phyloP scores from a whole-genome alignment of 2,888 invertebrate species.

The Sinotaia quadrata region DNA sequence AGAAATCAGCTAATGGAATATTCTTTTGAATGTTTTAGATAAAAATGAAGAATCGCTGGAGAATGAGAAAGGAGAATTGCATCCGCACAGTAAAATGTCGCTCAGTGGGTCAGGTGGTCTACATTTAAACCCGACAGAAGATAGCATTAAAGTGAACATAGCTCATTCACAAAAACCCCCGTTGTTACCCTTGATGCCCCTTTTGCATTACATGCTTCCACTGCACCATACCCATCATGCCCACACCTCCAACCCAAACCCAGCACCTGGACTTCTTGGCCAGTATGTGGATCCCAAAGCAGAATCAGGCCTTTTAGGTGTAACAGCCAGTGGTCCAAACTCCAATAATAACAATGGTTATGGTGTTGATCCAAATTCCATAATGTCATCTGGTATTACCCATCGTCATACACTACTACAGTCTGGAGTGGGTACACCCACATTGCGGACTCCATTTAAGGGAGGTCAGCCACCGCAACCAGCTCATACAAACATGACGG shows the following conservation, averaged over 20 bases:
- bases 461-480: constrained; percentile 54
- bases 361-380: constrained; percentile 43
- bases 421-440: constrained; percentile 32
- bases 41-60: no score
- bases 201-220: background rate
- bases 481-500: constrained; percentile 47
- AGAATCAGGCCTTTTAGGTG: constrained; percentile 7
- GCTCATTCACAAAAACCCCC: background rate
- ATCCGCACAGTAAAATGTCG: no score
- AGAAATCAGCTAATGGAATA: no score
- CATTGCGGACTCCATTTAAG: constrained; percentile 40
- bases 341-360: constrained; percentile 39
- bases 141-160: background rate
- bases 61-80: no score
- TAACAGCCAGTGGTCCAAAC: constrained; percentile 1
- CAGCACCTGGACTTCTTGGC: constrained; percentile 15
- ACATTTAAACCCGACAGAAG: no score
- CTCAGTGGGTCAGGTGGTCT: no score
- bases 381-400: constrained; percentile 19
- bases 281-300: constrained; percentile 22
- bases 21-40: no score
- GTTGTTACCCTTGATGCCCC: background rate
- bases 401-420: constrained; percentile 18
- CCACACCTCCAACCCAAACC: background rate
- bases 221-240: background rate